These are phyloP conservation scores for Myiagra hebetior DNA, from an alignment of 2,113 vertebrate species.

Conservation along the genomic window DNA sequence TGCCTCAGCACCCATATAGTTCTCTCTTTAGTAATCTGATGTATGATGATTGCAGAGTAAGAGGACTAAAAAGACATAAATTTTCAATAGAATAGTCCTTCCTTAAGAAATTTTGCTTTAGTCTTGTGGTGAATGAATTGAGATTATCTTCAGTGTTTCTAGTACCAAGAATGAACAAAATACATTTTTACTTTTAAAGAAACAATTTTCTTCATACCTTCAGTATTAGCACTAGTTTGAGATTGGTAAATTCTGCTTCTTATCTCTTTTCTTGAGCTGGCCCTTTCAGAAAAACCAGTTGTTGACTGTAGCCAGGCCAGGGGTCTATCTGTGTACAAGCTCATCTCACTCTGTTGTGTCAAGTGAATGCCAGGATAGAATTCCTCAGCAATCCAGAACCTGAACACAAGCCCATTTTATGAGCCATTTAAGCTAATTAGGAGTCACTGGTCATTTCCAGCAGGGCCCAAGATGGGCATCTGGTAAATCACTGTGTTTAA, in stretches of 20 bases:
- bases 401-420: background rate
- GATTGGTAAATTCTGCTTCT: background rate
- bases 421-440: background rate
- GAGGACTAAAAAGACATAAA: background rate
- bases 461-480: rapidly evolving
- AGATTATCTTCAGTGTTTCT: background rate
- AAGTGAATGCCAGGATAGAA: background rate
- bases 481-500: background rate
- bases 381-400: background rate
- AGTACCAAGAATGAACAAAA: background rate
- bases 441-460: background rate
- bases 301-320: background rate
- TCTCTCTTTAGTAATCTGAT: background rate
- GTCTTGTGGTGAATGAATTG: background rate
- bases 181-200: background rate
- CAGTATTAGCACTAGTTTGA: background rate
- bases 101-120: background rate
- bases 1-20: rapidly evolving
- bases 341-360: background rate
- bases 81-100: background rate
- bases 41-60: background rate
- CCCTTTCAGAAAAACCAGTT: background rate
- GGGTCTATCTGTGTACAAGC: rapidly evolving
- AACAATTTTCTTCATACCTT: background rate
- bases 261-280: background rate